Percentiles rank a stretch among this genome's conserved stretches.
phyloP scores from a whole-genome alignment of 2,888 invertebrate species.

The Nephrocerus scutellatus region DNA sequence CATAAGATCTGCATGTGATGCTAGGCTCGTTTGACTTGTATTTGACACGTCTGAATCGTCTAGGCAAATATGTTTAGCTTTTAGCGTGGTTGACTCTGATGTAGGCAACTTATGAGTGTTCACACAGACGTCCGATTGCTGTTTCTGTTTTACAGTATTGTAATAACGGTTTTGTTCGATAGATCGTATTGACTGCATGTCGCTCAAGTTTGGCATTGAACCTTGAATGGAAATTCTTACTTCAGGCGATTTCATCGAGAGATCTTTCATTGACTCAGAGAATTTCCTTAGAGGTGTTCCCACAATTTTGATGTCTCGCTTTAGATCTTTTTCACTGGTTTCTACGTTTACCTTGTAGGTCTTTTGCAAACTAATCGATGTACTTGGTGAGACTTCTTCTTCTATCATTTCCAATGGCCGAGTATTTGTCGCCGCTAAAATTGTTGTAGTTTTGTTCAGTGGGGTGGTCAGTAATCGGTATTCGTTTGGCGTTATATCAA shows the following conservation, averaged over 20 bases:
- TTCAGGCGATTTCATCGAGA: constrained; percentile 35
- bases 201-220: constrained; percentile 47
- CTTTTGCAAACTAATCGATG: constrained; percentile 4
- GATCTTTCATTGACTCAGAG: constrained; percentile 44
- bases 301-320: constrained; percentile 39
- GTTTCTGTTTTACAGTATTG: not conserved
- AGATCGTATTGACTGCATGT: constrained; percentile 40
- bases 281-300: constrained; percentile 43
- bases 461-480: no score
- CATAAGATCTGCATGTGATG: constrained; percentile 31
- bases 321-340: constrained; percentile 25
- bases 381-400: no score
- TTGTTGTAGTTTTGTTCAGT: constrained; percentile 37
- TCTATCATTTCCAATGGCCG: constrained; percentile 37
- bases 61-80: constrained; percentile 7
- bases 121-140: not conserved
- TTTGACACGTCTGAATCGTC: constrained; percentile 29
- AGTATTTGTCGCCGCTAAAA: constrained; percentile 26
- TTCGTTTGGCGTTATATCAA: no score
- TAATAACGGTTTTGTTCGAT: constrained; percentile 47
- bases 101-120: not conserved
- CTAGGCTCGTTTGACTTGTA: constrained; percentile 31
- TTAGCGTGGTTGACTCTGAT: not conserved
- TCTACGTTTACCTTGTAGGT: not conserved
- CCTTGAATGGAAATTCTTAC: constrained; percentile 37